These are phyloP conservation scores for Drosophila equinoxialis DNA, from an alignment of 1,140 invertebrate genomes.

Conservation along the genomic window DNA sequence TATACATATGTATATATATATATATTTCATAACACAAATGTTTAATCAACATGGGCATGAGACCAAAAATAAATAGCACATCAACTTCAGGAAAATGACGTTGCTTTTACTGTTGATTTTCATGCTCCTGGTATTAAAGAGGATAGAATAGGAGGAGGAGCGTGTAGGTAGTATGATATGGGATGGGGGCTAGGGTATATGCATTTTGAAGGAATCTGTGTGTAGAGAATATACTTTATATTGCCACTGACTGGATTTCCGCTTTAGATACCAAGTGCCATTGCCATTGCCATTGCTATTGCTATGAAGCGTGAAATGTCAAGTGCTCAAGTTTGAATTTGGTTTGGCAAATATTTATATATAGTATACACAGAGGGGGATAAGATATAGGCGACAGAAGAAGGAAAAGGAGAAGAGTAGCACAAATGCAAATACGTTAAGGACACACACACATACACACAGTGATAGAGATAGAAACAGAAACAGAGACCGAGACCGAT, in stretches of 20 bases:
- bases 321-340: conserved; percentile 74
- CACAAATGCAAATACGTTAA: conserved; percentile 43
- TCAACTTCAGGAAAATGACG: conserved; percentile 45
- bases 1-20: conserved; percentile 18
- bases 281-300: conserved; percentile 42
- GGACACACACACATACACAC: conserved; percentile 27
- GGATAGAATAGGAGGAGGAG: neutral
- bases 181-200: conserved; percentile 14
- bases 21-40: conserved; percentile 78
- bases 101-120: conserved; percentile 5
- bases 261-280: conserved; percentile 45
- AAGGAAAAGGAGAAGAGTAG: conserved; percentile 33
- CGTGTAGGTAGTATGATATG: too few species aligned
- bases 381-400: neutral
- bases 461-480: conserved; percentile 33
- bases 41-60: conserved; percentile 62
- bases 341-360: conserved; percentile 51
- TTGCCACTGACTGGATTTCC: conserved; percentile 32
- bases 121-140: neutral
- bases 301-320: conserved; percentile 73
- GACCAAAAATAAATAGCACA: conserved; percentile 66
- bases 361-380: neutral
- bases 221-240: neutral
- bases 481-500: conserved; percentile 26
- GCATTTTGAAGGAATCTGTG: conserved; percentile 39